Conservation (phyloP, 2,888 invertebrate species). For the Norana najaformis region DNA sequence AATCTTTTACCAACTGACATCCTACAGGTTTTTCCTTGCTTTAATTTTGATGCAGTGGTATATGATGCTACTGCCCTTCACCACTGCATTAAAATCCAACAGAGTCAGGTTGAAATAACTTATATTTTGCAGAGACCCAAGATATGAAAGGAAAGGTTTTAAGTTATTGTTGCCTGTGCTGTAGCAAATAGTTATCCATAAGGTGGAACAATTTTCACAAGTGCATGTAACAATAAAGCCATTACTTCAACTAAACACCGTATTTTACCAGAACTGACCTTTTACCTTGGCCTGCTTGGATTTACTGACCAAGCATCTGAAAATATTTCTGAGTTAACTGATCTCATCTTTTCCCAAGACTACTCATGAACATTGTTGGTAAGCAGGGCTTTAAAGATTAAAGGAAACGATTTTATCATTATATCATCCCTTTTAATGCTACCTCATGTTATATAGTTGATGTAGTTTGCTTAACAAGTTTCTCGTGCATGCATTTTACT, state of each 20-base stretch:
- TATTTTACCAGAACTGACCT: neutral
- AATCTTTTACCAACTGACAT: neutral
- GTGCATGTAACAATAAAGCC: too few species aligned
- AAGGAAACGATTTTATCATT: too few species aligned
- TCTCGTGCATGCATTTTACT: slow-evolving; percentile 13
- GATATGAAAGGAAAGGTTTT: neutral
- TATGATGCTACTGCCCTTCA: neutral
- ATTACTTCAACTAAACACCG: neutral
- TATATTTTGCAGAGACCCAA: neutral
- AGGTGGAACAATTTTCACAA: neutral
- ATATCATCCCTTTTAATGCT: neutral
- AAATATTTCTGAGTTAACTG: neutral
- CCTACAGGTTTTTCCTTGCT: too few species aligned
- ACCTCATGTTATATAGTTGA: slow-evolving; percentile 13
- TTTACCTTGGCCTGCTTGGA: neutral
- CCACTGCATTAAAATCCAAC: neutral
- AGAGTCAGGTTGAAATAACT: neutral
- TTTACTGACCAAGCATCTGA: neutral
- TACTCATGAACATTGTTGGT: neutral
- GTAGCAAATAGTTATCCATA: neutral
- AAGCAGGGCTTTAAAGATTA: neutral
- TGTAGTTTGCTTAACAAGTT: neutral
- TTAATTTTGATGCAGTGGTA: neutral
- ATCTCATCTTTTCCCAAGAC: slow-evolving; percentile 5
- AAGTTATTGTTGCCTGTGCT: neutral